Evolutionary conservation across 2,113 vertebrate species (phyloP).

Genomic region (Grammomys surdaster): DNA sequence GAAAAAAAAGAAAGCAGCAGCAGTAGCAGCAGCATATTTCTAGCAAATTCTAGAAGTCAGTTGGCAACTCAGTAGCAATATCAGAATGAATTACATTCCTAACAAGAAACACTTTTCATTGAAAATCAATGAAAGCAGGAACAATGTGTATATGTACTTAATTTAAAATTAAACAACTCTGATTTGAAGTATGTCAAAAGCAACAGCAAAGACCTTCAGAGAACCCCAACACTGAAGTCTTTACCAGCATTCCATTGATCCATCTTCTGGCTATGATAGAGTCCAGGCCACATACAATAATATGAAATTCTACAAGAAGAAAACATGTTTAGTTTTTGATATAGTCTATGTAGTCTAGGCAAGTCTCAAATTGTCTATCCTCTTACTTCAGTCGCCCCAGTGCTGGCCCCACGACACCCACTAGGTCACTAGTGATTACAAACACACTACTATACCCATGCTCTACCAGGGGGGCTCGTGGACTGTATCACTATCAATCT

Average conservation of each 20-base stretch:
- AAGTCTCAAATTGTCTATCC: neutral
- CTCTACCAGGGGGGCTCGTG: neutral
- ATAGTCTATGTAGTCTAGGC: neutral
- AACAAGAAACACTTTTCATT: conserved; percentile 7
- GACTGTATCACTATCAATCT: neutral
- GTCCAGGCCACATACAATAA: conserved; percentile 97
- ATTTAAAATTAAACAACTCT: conserved; percentile 52
- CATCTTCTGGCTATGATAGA: conserved; percentile 96
- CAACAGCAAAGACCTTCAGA: conserved; percentile 45
- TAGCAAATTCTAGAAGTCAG: conserved; percentile 4
- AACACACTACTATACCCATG: neutral
- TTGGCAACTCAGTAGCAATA: neutral
- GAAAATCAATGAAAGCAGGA: conserved; percentile 28
- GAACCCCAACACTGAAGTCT: conserved; percentile 22
- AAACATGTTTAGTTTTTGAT: conserved; percentile 5
- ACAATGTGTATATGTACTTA: neutral
- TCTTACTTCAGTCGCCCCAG: neutral
- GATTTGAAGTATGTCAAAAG: neutral
- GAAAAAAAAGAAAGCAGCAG: too few species aligned
- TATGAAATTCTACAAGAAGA: conserved; percentile 93
- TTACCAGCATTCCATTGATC: conserved; percentile 99
- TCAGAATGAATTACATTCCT: conserved; percentile 13
- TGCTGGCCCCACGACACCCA: too few species aligned
- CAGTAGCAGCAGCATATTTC: neutral
- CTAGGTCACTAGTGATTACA: neutral